These are phyloP conservation scores for Ophion ellenae DNA, from an alignment of 2,888 invertebrate species.

Conservation along the genomic window DNA sequence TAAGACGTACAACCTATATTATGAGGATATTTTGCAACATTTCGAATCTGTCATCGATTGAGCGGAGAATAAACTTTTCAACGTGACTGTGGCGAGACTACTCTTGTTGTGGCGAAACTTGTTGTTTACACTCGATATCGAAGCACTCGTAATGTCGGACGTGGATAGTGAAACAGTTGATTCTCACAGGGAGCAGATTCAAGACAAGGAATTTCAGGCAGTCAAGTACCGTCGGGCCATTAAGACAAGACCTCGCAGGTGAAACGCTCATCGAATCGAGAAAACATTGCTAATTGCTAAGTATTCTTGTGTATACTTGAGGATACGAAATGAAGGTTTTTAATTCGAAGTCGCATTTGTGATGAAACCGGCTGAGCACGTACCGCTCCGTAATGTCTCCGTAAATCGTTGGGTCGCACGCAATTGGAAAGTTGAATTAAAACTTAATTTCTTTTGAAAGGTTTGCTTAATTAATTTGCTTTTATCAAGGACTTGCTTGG, in stretches of 20 bases:
- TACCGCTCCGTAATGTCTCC: too few species aligned
- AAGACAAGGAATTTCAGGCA: conserved; percentile 33
- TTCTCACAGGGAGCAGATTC: conserved; percentile 32
- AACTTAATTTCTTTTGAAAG: neutral
- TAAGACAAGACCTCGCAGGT: conserved; percentile 35
- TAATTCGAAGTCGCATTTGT: neutral
- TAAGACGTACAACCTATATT: too few species aligned
- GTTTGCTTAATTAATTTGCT: too few species aligned
- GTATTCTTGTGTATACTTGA: neutral
- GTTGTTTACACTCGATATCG: neutral
- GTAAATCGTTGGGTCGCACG: too few species aligned
- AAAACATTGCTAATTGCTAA: neutral
- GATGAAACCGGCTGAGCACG: too few species aligned
- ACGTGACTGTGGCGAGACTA: too few species aligned
- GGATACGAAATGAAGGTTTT: neutral
- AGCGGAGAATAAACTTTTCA: too few species aligned
- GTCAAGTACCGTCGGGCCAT: conserved; percentile 39
- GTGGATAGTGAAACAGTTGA: conserved; percentile 7
- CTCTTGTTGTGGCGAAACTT: too few species aligned
- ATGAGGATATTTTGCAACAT: too few species aligned
- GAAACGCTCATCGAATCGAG: neutral
- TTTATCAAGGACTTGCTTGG: too few species aligned
- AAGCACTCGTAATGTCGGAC: conserved; percentile 2
- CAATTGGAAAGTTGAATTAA: neutral
- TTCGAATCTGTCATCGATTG: too few species aligned